Conservation (phyloP, 64 coral and sea anemone species). For the Platygyra sinensis region DNA sequence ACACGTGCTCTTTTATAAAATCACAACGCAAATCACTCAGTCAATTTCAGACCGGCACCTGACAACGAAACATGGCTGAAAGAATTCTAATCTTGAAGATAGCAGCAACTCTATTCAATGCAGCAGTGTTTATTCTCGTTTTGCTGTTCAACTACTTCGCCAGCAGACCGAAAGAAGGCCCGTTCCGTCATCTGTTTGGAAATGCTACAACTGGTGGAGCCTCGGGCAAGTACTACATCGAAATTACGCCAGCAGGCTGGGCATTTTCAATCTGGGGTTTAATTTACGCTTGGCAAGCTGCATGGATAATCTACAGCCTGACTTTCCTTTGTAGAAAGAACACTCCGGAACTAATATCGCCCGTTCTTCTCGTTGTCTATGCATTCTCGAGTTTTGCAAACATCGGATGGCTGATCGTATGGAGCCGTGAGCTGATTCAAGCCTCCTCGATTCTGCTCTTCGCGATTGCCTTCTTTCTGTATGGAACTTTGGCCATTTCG, state of each 20-base stretch:
- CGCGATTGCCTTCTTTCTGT: constrained; percentile 45
- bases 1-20: no score
- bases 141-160: constrained; percentile 59
- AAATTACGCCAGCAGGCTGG: constrained; percentile 95
- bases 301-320: constrained; percentile 75
- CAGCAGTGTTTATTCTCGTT: constrained; percentile 12
- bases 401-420: constrained; percentile 59
- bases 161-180: constrained; percentile 33
- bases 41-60: not conserved
- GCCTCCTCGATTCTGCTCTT: constrained; percentile 41
- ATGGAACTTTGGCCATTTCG: constrained; percentile 25
- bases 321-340: constrained; percentile 63
- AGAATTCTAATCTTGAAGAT: not conserved
- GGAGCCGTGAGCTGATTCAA: constrained; percentile 58
- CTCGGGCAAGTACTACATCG: constrained; percentile 65
- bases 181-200: constrained; percentile 50
- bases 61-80: not conserved
- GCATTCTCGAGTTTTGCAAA: constrained; percentile 52
- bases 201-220: constrained; percentile 68
- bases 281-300: constrained; percentile 82
- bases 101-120: not conserved
- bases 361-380: constrained; percentile 49
- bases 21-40: not conserved
- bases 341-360: constrained; percentile 41
- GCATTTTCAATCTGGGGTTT: constrained; percentile 89